phyloP scores from a whole-genome alignment of 2,113 vertebrate species.

The Pongo pygmaeus region DNA sequence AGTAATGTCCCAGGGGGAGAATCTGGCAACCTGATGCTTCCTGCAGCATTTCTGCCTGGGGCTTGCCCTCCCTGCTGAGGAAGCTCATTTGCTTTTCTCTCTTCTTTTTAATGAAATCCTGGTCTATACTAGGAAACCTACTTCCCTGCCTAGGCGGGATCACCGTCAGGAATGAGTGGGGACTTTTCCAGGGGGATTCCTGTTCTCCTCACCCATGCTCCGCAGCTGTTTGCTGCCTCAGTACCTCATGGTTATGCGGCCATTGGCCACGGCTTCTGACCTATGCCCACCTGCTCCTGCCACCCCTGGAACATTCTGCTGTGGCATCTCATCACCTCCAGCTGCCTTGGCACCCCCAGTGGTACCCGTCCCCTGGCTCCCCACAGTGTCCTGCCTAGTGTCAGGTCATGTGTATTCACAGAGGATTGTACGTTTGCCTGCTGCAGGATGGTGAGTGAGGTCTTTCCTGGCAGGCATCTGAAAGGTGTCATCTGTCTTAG shows the following conservation, averaged over 20 bases:
- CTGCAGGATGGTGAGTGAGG: neutral
- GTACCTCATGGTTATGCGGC: neutral
- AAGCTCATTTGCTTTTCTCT: neutral
- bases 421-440: neutral
- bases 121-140: neutral
- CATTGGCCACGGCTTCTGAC: neutral
- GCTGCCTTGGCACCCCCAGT: no score
- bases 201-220: neutral
- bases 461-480: neutral
- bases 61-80: neutral
- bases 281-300: neutral
- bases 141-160: neutral
- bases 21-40: neutral
- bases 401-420: neutral
- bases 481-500: neutral
- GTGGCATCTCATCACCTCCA: neutral
- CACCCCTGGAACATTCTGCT: rapidly evolving
- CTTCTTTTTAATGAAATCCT: neutral
- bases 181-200: neutral
- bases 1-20: neutral
- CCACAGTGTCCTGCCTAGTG: neutral
- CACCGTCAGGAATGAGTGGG: neutral
- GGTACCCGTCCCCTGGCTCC: neutral
- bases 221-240: neutral
- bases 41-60: neutral